These are phyloP conservation scores for Trachelus stipa DNA, from an alignment of 2,888 invertebrate genomes.

Conservation along the genomic window DNA sequence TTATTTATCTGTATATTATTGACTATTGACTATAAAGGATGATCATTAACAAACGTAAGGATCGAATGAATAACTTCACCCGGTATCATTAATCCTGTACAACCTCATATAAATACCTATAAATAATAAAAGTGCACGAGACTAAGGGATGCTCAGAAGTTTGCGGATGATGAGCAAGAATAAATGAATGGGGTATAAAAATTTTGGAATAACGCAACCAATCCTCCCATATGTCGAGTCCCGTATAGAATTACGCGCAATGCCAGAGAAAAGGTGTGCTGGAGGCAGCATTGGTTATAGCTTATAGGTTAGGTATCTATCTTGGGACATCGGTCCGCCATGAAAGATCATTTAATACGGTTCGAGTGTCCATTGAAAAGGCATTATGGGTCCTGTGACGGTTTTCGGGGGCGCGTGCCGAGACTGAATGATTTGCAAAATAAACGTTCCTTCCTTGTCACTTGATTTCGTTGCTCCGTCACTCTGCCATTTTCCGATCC, in stretches of 20 bases:
- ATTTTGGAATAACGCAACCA: conserved; percentile 4
- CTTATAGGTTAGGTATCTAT: background rate
- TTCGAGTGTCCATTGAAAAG: conserved; percentile 7
- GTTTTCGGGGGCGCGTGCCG: conserved; percentile 37
- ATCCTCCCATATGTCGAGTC: conserved; percentile 34
- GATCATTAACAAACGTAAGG: too few relatives aligned
- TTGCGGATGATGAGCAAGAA: background rate
- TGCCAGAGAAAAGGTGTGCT: background rate
- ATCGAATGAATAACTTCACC: too few relatives aligned
- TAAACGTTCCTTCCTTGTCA: background rate
- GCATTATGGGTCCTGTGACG: conserved; percentile 5
- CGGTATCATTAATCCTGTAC: too few relatives aligned
- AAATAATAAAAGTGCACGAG: background rate
- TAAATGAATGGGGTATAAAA: background rate
- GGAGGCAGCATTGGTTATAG: background rate
- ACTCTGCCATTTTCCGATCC: background rate
- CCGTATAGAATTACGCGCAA: conserved; percentile 40
- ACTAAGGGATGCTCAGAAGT: background rate
- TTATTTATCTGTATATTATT: too few relatives aligned
- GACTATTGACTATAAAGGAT: too few relatives aligned
- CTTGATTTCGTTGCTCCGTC: background rate
- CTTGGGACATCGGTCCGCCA: background rate
- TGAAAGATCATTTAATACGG: conserved; percentile 4
- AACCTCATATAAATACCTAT: background rate
- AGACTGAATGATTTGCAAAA: conserved; percentile 23